Evolutionary conservation across 2,113 vertebrate species (phyloP).

Genomic region (Etheostoma cragini): DNA sequence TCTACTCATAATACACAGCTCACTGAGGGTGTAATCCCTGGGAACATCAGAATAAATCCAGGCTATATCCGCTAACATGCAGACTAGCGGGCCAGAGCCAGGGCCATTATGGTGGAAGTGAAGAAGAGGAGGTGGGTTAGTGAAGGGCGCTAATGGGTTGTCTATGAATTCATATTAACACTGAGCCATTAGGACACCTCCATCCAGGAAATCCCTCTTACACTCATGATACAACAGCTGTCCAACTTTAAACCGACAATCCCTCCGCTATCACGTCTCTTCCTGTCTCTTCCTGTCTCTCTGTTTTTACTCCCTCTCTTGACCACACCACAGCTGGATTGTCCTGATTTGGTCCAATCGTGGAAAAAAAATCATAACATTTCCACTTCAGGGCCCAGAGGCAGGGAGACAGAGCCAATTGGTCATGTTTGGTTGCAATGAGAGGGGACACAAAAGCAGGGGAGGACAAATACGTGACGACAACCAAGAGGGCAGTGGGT

Average conservation of each 20-base stretch:
- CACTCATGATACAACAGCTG: constrained; percentile 66
- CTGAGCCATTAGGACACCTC: constrained; percentile 78
- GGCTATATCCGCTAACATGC: constrained; percentile 72
- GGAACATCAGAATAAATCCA: constrained; percentile 82
- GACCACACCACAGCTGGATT: constrained; percentile 24
- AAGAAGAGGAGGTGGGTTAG: constrained; percentile 45
- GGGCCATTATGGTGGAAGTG: constrained; percentile 70
- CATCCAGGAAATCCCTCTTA: constrained; percentile 76
- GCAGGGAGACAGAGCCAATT: constrained; percentile 38
- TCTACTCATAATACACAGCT: constrained; percentile 82
- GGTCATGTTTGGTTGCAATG: constrained; percentile 39
- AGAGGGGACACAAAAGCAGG: constrained; percentile 34
- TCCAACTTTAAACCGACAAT: constrained; percentile 67
- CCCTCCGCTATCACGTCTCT: constrained; percentile 49
- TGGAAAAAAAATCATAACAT: constrained; percentile 33
- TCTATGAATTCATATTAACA: constrained; percentile 74
- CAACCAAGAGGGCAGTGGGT: constrained; percentile 76
- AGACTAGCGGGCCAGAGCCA: constrained; percentile 62
- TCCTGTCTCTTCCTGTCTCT: constrained; percentile 37
- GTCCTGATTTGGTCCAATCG: constrained; percentile 62
- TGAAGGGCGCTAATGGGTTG: constrained; percentile 68
- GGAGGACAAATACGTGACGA: constrained; percentile 64
- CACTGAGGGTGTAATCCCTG: constrained; percentile 80
- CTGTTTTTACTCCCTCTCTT: neutral
- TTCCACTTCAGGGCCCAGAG: constrained; percentile 44